These are phyloP conservation scores for Leptodirus hochenwartii DNA, from an alignment of 2,888 invertebrate species.

Conservation along the genomic window DNA sequence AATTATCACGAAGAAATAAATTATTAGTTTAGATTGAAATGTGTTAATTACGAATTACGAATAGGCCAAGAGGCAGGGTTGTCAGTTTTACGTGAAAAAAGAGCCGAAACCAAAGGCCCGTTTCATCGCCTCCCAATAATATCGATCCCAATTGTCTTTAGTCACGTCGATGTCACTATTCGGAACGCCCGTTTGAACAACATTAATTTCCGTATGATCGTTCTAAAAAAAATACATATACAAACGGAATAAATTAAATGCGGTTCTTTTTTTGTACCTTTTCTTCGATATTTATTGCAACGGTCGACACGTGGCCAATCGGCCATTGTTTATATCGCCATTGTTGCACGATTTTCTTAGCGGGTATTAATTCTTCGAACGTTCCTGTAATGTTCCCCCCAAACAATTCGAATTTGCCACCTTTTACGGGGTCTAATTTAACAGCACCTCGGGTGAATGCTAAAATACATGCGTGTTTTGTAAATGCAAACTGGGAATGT, in stretches of 20 bases:
- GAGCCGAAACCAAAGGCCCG: conserved; percentile 80
- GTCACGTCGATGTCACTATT: conserved; percentile 60
- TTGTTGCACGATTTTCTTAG: conserved; percentile 65
- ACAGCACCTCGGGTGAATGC: conserved; percentile 72
- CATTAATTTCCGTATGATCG: conserved; percentile 67
- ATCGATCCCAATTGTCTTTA: conserved; percentile 75
- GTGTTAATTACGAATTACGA: too few relatives aligned
- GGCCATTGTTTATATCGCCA: conserved; percentile 98
- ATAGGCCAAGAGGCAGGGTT: too few relatives aligned
- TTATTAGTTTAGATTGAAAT: too few relatives aligned
- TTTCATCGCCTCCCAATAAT: conserved; percentile 92
- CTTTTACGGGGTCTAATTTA: conserved; percentile 60
- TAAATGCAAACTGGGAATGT: too few relatives aligned
- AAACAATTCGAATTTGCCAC: conserved; percentile 79
- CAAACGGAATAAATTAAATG: conserved; percentile 5
- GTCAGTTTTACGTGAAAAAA: too few relatives aligned
- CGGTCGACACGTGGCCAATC: conserved; percentile 73
- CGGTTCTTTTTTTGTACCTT: conserved; percentile 33
- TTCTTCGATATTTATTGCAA: conserved; percentile 69
- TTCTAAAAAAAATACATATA: conserved; percentile 29
- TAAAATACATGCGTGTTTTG: too few relatives aligned
- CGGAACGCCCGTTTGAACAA: conserved; percentile 78
- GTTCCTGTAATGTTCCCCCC: conserved; percentile 83
- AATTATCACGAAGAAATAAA: too few relatives aligned
- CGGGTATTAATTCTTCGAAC: conserved; percentile 69